Evolutionary conservation across 2,888 invertebrate genomes (phyloP).

Genomic region (Nysson spinosus): DNA sequence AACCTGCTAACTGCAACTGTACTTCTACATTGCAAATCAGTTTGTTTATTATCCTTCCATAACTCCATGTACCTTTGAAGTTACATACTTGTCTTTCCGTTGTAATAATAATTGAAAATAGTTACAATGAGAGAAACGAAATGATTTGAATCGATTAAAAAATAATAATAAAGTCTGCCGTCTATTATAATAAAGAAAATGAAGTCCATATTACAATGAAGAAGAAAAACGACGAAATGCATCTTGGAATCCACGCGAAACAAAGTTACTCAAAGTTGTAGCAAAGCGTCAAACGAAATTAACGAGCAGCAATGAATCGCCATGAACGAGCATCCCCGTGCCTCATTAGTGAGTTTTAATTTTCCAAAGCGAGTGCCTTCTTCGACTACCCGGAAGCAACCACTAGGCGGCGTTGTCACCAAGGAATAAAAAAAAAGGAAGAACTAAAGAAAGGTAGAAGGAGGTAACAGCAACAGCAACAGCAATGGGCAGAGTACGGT

Average conservation of each 20-base stretch:
- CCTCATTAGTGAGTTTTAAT: conserved; percentile 62
- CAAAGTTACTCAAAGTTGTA: conserved; percentile 37
- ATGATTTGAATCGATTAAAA: no score
- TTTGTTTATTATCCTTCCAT: no score
- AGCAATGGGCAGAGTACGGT: conserved; percentile 61
- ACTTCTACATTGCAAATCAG: no score
- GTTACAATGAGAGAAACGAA: no score
- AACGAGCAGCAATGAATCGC: conserved; percentile 37
- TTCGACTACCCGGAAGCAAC: conserved; percentile 41
- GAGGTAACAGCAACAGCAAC: conserved; percentile 51
- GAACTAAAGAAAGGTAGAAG: conserved; percentile 6
- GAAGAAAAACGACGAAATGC: not conserved
- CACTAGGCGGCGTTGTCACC: conserved; percentile 46
- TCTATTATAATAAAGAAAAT: no score
- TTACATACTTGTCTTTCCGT: no score
- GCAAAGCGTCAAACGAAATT: conserved; percentile 25
- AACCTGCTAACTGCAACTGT: no score
- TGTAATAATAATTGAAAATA: no score
- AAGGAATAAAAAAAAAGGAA: conserved; percentile 13
- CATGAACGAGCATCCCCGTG: conserved; percentile 35
- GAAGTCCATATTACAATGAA: no score
- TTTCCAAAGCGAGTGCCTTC: conserved; percentile 55
- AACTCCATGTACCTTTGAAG: no score
- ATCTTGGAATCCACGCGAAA: conserved; percentile 10
- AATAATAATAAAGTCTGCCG: no score